These are phyloP conservation scores for Rhodinocichla rosea DNA, from an alignment of 2,113 vertebrate species.

Conservation along the genomic window DNA sequence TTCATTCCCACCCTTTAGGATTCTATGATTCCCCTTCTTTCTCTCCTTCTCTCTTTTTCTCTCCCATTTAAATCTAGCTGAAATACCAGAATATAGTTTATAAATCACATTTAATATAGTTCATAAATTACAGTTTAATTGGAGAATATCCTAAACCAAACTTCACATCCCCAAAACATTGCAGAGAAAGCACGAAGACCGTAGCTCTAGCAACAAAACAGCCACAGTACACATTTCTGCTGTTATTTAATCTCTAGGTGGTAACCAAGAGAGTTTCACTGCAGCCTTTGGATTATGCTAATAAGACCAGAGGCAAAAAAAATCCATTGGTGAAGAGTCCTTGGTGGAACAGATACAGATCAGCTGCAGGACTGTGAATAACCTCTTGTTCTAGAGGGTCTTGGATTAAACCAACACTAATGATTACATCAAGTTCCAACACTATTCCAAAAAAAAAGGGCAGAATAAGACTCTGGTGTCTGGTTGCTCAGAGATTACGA, in stretches of 20 bases:
- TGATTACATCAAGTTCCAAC: neutral
- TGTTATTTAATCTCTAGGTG: neutral
- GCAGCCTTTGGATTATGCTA: neutral
- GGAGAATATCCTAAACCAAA: neutral
- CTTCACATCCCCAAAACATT: neutral
- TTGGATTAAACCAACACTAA: neutral
- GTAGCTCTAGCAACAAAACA: neutral
- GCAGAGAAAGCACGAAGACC: neutral
- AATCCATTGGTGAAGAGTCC: accelerated
- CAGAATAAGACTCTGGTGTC: neutral
- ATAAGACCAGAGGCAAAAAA: neutral
- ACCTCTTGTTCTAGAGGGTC: neutral
- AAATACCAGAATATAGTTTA: neutral
- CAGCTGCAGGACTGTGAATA: neutral
- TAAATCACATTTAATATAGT: neutral
- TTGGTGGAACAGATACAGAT: neutral
- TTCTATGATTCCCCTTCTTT: neutral
- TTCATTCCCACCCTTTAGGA: neutral
- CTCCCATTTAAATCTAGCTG: neutral
- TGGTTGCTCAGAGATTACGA: neutral
- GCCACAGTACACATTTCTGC: neutral
- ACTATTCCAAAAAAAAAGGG: neutral
- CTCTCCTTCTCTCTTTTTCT: neutral
- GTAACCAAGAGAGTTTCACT: neutral
- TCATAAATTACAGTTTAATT: neutral